Evolutionary conservation across 2,888 invertebrate species (phyloP).

Genomic region (Dasypogon diadema): DNA sequence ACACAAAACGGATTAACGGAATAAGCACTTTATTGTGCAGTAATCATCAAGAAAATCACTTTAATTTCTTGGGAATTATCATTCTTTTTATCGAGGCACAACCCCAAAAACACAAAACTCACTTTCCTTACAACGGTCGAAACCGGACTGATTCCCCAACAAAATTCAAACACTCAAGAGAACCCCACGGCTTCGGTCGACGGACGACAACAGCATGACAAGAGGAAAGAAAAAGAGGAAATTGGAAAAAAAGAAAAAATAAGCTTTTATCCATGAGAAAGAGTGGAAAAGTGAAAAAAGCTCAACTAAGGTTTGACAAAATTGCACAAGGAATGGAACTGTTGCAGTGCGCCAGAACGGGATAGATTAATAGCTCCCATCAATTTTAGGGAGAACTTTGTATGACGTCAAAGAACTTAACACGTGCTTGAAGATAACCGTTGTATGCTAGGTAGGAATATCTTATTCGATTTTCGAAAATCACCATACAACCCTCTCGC

Average conservation of each 20-base stretch:
- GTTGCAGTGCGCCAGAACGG: neutral
- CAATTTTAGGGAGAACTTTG: neutral
- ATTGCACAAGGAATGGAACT: neutral
- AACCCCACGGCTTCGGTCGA: neutral
- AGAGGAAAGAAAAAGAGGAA: constrained; percentile 16
- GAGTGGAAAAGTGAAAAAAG: neutral
- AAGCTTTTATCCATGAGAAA: neutral
- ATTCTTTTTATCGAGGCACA: constrained; percentile 14
- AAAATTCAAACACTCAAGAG: constrained; percentile 1
- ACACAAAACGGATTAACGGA: neutral
- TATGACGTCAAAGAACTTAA: neutral
- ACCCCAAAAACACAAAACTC: constrained; percentile 22
- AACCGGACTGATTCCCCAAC: constrained; percentile 41
- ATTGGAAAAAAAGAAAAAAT: constrained; percentile 12
- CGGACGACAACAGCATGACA: neutral
- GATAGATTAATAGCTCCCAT: neutral
- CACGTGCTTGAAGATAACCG: constrained; percentile 27
- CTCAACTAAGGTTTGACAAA: neutral
- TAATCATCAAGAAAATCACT: neutral
- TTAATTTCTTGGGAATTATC: neutral
- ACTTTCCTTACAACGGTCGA: constrained; percentile 21
- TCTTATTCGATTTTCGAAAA: constrained; percentile 10
- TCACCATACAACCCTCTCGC: neutral
- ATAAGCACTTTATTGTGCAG: neutral
- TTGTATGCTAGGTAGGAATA: neutral